phyloP scores from a whole-genome alignment of 2,888 invertebrate genomes.

The Dicyrtomina minuta region DNA sequence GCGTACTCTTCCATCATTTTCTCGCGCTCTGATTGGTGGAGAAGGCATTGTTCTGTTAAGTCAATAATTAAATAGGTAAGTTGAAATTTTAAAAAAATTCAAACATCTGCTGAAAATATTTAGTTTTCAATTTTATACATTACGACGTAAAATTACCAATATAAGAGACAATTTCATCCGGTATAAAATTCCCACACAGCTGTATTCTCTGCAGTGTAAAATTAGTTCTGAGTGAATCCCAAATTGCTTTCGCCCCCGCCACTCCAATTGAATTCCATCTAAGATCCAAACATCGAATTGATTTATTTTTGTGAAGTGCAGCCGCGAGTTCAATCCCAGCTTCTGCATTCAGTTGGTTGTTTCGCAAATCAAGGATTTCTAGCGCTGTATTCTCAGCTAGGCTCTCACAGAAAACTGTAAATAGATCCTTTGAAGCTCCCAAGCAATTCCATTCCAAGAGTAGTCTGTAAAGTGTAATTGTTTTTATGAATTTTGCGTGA shows the following conservation, averaged over 20 bases:
- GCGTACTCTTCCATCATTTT: slow-evolving; percentile 48
- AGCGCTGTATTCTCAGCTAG: slow-evolving; percentile 56
- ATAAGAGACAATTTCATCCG: slow-evolving; percentile 55
- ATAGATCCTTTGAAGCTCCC: slow-evolving; percentile 55
- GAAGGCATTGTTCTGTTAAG: slow-evolving; percentile 40
- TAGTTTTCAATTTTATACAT: background rate
- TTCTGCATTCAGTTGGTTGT: slow-evolving; percentile 57
- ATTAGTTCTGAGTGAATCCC: slow-evolving; percentile 55
- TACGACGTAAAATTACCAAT: slow-evolving; percentile 52
- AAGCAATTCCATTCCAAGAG: slow-evolving; percentile 58
- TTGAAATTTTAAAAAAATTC: too few species aligned
- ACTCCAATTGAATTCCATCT: slow-evolving; percentile 58
- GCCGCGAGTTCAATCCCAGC: slow-evolving; percentile 55
- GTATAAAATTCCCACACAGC: slow-evolving; percentile 57
- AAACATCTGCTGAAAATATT: too few species aligned
- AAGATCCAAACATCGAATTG: slow-evolving; percentile 56
- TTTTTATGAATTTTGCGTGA: background rate
- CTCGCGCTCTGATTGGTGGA: slow-evolving; percentile 44
- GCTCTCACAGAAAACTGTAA: slow-evolving; percentile 56
- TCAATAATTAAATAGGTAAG: background rate
- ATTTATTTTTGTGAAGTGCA: slow-evolving; percentile 55
- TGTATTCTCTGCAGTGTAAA: slow-evolving; percentile 54
- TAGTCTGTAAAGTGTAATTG: slow-evolving; percentile 40
- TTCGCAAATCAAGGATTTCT: slow-evolving; percentile 56
- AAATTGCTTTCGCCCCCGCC: slow-evolving; percentile 56